Evolutionary conservation across 2,888 invertebrate species (phyloP).

Genomic region (Drosophila diplacantha): DNA sequence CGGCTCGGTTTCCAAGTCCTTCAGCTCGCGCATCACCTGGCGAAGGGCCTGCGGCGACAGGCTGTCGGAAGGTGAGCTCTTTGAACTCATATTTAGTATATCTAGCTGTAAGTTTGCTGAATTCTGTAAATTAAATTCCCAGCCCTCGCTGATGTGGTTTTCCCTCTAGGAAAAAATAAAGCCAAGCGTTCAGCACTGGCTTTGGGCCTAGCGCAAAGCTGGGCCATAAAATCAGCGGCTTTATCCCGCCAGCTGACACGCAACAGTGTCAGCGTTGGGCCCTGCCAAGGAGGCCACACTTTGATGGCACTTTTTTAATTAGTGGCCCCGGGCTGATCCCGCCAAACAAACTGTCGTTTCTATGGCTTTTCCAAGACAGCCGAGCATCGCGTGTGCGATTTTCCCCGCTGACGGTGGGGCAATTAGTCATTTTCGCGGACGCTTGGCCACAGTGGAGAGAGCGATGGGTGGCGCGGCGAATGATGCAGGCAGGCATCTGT

Average conservation of each 20-base stretch:
- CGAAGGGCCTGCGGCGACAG: slow-evolving; percentile 94
- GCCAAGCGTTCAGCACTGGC: background rate
- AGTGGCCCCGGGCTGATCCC: slow-evolving; percentile 35
- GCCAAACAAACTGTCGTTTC: slow-evolving; percentile 36
- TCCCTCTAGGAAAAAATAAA: background rate
- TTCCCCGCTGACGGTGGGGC: slow-evolving; percentile 37
- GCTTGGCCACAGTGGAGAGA: background rate
- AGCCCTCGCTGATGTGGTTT: background rate
- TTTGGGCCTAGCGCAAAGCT: slow-evolving; percentile 19
- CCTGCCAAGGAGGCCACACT: slow-evolving; percentile 57
- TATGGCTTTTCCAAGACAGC: slow-evolving; percentile 30
- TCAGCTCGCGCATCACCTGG: slow-evolving; percentile 92
- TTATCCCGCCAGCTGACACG: slow-evolving; percentile 66
- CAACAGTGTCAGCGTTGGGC: slow-evolving; percentile 34
- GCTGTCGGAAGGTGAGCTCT: slow-evolving; percentile 85
- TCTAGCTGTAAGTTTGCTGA: background rate
- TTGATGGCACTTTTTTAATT: slow-evolving; percentile 73
- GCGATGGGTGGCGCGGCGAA: slow-evolving; percentile 1
- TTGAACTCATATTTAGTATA: background rate
- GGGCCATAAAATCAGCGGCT: slow-evolving; percentile 58
- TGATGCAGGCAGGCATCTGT: background rate
- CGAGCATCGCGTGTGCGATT: slow-evolving; percentile 22
- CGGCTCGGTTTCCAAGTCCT: slow-evolving; percentile 87
- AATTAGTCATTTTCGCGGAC: slow-evolving; percentile 34
- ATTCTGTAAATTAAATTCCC: background rate